Base-by-base conservation (phyloP, 2,888 invertebrate species). In the Rotaria socialis region DNA sequence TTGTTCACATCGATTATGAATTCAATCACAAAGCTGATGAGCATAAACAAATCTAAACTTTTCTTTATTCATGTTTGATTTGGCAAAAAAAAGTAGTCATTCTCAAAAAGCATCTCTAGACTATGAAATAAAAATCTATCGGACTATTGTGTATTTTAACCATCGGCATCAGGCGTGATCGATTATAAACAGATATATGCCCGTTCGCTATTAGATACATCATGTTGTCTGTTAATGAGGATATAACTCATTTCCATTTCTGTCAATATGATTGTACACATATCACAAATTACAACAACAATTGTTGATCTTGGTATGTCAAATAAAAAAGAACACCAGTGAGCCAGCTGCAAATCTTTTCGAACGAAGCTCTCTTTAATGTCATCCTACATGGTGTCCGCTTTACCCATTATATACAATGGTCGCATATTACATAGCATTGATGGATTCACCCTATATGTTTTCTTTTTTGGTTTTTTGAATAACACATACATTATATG, bases 1-100 rank as follows among this genome's bases (percentile, higher is more conserved):
- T 92, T 88, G 92, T 92, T 0, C 92, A 92, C 88, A 89, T 91
- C 24, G 92, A 92, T 88, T 92, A 92, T 88, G 92, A 92, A 35
- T 67, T 67, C 11, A 10, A 67, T 5, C 67, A 67, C 19, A 35
- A 35, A 41, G 16, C 35, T 67, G 67, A 67, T 41, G 67, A 67
- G 35, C 67, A 67, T 67, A 41, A 67, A 67, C 67, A 16, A 35
- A 67, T 67, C 19, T 41, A 35, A 60, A 11, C 4, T 24, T 56
- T 1, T 56, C 16, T 35, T 35, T 35, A 56, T 56, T 56, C 24
- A 24, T 6, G 7, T 56, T 24, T 56, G 24, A 56, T 24, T 56
- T 10, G 56, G 24, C 8, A 56, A 56, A 24, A 24, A 24, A 6
- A 56, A 24, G 14, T 52, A 52, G 16, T 52, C 16, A 16, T 16